A percentile compares a stretch with the other conserved stretches of the same genome.
These are phyloP conservation scores for Galleria mellonella DNA, from an alignment of 1,140 invertebrate species.

Conservation along the genomic window DNA sequence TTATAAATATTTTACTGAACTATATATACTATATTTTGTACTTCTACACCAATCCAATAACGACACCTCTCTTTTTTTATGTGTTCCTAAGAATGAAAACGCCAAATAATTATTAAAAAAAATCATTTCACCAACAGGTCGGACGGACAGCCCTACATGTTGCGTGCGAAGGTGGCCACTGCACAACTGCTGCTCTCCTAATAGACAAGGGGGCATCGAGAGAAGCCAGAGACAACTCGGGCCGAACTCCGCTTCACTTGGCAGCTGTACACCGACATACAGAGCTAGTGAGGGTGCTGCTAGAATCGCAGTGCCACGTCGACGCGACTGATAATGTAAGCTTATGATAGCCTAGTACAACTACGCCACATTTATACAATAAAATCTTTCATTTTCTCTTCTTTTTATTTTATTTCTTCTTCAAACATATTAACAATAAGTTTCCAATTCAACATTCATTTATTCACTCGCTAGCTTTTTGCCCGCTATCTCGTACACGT, in stretches of 20 bases:
- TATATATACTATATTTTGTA: no score
- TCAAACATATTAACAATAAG: no score
- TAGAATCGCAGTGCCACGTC: conserved; percentile 76
- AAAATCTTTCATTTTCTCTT: no score
- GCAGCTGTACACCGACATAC: conserved; percentile 87
- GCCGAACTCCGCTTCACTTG: conserved; percentile 87
- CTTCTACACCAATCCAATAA: no score
- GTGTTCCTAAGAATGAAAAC: no score
- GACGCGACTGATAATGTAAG: conserved; percentile 67
- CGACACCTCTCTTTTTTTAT: no score
- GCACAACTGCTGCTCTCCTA: conserved; percentile 80
- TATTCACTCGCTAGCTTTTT: no score
- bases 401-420: no score
- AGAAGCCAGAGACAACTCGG: conserved; percentile 81
- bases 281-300: conserved; percentile 81
- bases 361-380: no score
- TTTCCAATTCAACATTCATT: no score
- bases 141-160: conserved; percentile 80
- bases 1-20: no score
- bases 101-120: neutral
- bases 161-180: conserved; percentile 83
- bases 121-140: conserved; percentile 18
- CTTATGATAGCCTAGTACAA: conserved; percentile 2
- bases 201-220: conserved; percentile 75
- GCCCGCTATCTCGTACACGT: no score